phyloP scores from a whole-genome alignment of 30 jellyfish, hydroid and myxozoan species.

The Hydra vulgaris region DNA sequence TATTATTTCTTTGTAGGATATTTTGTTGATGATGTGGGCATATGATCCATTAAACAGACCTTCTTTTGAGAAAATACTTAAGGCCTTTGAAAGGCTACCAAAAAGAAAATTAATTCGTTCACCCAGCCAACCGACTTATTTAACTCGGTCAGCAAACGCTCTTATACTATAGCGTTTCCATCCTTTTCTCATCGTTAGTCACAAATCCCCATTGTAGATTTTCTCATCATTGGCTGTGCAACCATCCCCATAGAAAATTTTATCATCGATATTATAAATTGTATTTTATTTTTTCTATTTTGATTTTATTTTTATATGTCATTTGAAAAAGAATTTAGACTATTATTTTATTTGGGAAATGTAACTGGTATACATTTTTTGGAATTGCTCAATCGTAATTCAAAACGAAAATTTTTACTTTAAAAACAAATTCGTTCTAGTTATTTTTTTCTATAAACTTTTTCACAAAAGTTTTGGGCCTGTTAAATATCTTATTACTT shows the following conservation, averaged over 20 bases:
- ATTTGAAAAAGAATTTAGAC: neutral
- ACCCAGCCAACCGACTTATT: constrained; percentile 88
- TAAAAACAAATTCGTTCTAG: no score
- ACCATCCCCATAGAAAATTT: neutral
- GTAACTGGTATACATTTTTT: no score
- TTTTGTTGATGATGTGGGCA: constrained; percentile 92
- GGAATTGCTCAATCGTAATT: no score
- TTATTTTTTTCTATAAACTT: no score
- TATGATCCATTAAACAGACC: constrained; percentile 74
- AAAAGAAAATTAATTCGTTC: constrained; percentile 58
- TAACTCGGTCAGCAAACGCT: constrained; percentile 94
- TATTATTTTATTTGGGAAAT: no score
- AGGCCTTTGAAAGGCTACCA: constrained; percentile 92
- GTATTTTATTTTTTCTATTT: no score
- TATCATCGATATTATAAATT: neutral
- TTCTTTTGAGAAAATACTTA: constrained; percentile 48
- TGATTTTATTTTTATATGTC: neutral
- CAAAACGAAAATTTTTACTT: no score
- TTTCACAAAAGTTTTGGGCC: no score
- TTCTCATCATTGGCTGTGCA: neutral
- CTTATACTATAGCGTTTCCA: constrained; percentile 43
- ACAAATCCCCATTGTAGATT: neutral
- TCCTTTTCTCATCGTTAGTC: no score
- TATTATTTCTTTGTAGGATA: constrained; percentile 44
- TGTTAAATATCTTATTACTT: neutral